Evolutionary conservation across 2,797 vertebrate genomes (phyloP).

Genomic region (Aratinga solstitialis): DNA sequence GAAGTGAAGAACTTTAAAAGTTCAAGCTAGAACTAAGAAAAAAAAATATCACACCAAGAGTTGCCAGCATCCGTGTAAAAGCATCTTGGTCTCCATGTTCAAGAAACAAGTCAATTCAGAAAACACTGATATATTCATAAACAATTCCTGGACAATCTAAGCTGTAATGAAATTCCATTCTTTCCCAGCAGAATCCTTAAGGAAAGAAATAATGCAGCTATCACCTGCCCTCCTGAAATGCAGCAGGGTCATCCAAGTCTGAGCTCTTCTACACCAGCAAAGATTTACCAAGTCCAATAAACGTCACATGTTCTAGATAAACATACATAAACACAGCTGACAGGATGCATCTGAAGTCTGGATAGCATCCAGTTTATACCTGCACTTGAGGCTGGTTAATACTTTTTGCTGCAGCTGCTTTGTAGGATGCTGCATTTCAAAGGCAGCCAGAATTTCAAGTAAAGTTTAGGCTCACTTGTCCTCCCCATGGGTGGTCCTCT

Average conservation of each 20-base stretch:
- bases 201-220: background rate
- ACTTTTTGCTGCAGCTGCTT: conserved; percentile 1
- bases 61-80: background rate
- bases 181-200: background rate
- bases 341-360: background rate
- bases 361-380: background rate
- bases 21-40: background rate
- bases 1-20: background rate
- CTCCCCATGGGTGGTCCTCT: conserved; percentile 45
- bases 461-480: conserved; percentile 21
- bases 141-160: background rate
- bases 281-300: background rate
- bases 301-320: background rate
- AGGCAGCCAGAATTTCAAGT: conserved; percentile 3
- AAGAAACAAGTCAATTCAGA: background rate
- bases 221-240: background rate
- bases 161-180: background rate
- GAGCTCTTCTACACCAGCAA: background rate
- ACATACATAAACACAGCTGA: conserved; percentile 5
- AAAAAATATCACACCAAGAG: background rate
- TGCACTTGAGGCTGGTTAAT: background rate
- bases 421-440: background rate
- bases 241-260: background rate
- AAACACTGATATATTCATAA: background rate
- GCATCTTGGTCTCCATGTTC: background rate